Base-by-base conservation (phyloP, 2,888 invertebrate species). In the Netelia melanura region DNA sequence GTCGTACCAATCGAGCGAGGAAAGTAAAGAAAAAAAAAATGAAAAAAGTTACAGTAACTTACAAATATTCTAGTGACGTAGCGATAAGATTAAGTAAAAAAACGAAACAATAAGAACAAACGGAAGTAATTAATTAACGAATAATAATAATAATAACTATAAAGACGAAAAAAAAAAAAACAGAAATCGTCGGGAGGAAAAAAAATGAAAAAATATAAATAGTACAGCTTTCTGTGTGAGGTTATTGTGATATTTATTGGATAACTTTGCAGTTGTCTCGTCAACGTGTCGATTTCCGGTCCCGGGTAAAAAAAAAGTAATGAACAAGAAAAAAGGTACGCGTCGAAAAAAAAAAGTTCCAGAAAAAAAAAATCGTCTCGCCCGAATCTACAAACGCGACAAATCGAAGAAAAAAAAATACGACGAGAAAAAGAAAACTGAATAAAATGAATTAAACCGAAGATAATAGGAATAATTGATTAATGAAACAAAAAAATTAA, bases 171-270 rank as follows among this genome's bases (percentile, higher is more conserved):
- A 76, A 76, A 76, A 76, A 76, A 74, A 83, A 85, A 44, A 68
- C 62, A 23, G 52, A 76, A 74, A 44, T 23, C 54, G 44, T 70
- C 52, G 38, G 25, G 17, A 61, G 61, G 43, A 74, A 84, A 65
- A 72, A 64, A 68, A 83, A 76, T 30, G 72, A 75, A 84, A 74
- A 83, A 83, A 78, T 83, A 86, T 84, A 82, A 64, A 86, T 92
- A 92, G 91, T 89, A 91, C 91, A 92, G 93, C 93, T 93, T 93
- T 93, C 89, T 91, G 93, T 93, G 92, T 93, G 92, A 93, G 92
- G 91, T 93, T 93, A 93, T 93, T 93, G 93, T 93, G 93, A 93
- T 93, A 93, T 91, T 91, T 91, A 92, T 90, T 58, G 88, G 89
- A 90, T 92, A 91, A 92, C 86, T 87, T 86, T 88, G 82, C 84